These are phyloP conservation scores for Eristalinus sepulchralis DNA, from an alignment of 2,888 invertebrate genomes.

Conservation along the genomic window DNA sequence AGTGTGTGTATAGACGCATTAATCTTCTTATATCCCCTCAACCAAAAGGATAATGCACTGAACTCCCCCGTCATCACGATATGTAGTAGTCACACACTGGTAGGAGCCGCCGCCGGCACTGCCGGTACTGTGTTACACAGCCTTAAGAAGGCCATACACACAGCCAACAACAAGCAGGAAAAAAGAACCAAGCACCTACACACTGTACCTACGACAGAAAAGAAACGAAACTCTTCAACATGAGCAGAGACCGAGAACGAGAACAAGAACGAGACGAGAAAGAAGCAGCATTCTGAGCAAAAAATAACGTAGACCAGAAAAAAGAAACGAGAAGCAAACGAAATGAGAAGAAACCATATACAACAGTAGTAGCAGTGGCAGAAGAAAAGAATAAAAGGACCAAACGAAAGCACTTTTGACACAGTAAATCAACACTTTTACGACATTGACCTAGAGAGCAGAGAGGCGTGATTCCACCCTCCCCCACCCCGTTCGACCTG, in stretches of 20 bases:
- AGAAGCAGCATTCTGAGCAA: background rate
- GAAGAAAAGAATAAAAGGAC: constrained; percentile 35
- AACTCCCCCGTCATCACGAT: constrained; percentile 4
- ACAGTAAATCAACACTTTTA: constrained; percentile 75
- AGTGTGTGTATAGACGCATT: constrained; percentile 70
- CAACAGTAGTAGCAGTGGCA: constrained; percentile 4
- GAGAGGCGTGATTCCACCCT: constrained; percentile 50
- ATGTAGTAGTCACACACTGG: constrained; percentile 1
- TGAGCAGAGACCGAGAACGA: constrained; percentile 29
- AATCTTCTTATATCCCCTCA: constrained; percentile 61
- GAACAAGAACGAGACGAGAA: constrained; percentile 28
- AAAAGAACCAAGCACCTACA: constrained; percentile 48
- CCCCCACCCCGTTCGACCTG: constrained; percentile 9
- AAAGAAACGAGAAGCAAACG: constrained; percentile 2
- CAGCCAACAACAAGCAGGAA: constrained; percentile 2
- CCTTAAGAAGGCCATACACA: constrained; percentile 53
- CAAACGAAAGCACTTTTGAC: constrained; percentile 73
- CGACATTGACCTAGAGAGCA: constrained; percentile 75
- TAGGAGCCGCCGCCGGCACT: constrained; percentile 22
- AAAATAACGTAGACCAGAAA: background rate
- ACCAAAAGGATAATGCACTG: constrained; percentile 67
- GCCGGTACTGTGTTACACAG: constrained; percentile 47
- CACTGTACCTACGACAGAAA: constrained; percentile 39
- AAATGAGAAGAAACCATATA: constrained; percentile 30
- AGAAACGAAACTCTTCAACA: constrained; percentile 49